Evolutionary conservation across 2,113 vertebrate genomes (phyloP), one percentile per base, ranked within the genome.

Genomic region (Danionella cerebrum): DNA sequence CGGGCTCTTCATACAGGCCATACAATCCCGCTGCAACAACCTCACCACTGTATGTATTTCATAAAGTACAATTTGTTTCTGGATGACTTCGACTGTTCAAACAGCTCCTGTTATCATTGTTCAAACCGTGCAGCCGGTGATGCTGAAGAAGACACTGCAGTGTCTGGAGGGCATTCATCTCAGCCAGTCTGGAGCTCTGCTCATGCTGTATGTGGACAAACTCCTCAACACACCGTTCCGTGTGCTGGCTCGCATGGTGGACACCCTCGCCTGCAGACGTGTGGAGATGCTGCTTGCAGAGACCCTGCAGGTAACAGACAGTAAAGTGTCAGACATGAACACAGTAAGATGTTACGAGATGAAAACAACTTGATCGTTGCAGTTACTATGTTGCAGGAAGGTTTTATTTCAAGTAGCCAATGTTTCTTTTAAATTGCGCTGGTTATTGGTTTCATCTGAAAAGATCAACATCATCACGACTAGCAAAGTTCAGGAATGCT

Each of bases 101-200:
- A 24, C 12, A 55, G 31, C 70, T 12, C 10, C 21, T 14, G 2
- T 8, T n/a, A n/a, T n/a, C n/a, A n/a, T n/a, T n/a, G n/a, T n/a
- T n/a, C n/a, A n/a, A n/a, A n/a, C n/a, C n/a, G n/a, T n/a, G 38
- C 39, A 98, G 96, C 95, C 96, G 21, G 92, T 92, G 27, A 88
- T 89, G 60, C 82, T 99, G 71, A 96, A 93, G 86, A 98, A 93
- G 68, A 97, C 95, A 0, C 81, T 98, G 1, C 94, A 96, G 82
- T 98, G 96, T 80, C 72, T 99, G 77, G 96, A 98, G 67, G 96
- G 94, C n/a, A 98, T 98, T 74, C 96, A 99, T 69, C 90, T 99
- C 29, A 98, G 94, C 82, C 96, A 99, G 84, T 98, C 96, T 0
- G 96, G 96, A 0, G 94, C 95, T 0, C 89, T 99, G 77, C 75